phyloP scores from a whole-genome alignment of 1,140 invertebrate genomes.

The Daktulosphaira vitifoliae region DNA sequence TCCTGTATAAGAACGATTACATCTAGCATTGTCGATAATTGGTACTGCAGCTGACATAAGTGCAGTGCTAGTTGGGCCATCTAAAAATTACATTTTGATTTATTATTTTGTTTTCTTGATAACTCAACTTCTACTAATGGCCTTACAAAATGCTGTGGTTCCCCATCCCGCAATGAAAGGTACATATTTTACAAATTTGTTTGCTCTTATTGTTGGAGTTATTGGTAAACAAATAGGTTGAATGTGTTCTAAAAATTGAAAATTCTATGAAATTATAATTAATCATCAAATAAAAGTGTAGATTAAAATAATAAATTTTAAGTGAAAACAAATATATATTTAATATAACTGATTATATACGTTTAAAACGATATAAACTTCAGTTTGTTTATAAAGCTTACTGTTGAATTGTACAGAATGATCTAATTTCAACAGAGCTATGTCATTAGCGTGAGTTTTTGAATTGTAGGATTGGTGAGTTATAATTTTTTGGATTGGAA shows the following conservation, averaged over 20 bases:
- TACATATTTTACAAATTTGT: conserved; percentile 46
- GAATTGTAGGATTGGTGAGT: conserved; percentile 45
- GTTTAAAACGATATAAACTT: too few species aligned
- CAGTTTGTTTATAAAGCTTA: conserved; percentile 35
- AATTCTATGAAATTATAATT: neutral
- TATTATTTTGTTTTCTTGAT: too few species aligned
- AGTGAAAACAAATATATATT: neutral
- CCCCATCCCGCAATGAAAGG: conserved; percentile 73
- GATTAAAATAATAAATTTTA: neutral
- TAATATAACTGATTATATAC: too few species aligned
- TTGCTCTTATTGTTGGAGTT: conserved; percentile 45
- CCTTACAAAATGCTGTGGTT: conserved; percentile 52
- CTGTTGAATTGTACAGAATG: conserved; percentile 43
- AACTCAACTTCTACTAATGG: too few species aligned
- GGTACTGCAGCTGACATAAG: conserved; percentile 65
- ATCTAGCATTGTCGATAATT: conserved; percentile 53
- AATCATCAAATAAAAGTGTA: neutral
- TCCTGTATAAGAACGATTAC: conserved; percentile 41
- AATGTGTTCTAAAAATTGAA: conserved; percentile 48
- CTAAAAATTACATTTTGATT: too few species aligned
- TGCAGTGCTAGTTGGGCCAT: conserved; percentile 52
- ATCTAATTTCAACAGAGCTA: conserved; percentile 46
- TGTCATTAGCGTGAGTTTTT: conserved; percentile 45
- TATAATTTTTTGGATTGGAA: conserved; percentile 38
- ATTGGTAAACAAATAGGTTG: conserved; percentile 67